Evolutionary conservation across 2,113 vertebrate genomes (phyloP).

Genomic region (Pelecanoides urinatrix): DNA sequence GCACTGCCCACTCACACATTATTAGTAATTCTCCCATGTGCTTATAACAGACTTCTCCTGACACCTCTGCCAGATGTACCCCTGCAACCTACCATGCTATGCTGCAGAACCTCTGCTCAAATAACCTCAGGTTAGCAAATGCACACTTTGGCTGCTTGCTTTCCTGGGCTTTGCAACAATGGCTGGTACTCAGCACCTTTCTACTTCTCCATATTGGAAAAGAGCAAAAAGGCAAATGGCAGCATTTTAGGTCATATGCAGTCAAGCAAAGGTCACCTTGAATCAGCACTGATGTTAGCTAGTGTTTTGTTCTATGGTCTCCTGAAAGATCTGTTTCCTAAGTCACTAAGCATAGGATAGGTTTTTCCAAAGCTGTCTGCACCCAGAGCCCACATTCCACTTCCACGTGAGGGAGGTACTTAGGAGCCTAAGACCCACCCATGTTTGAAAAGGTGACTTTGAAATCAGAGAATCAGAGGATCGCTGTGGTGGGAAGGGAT

Average conservation of each 20-base stretch:
- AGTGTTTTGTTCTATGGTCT: neutral
- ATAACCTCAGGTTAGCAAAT: neutral
- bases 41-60: neutral
- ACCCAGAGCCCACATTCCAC: neutral
- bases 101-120: neutral
- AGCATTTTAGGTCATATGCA: neutral
- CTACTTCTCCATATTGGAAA: neutral
- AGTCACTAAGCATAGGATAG: neutral
- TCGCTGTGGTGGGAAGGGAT: neutral
- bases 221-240: neutral
- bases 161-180: neutral
- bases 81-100: neutral
- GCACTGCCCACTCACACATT: neutral
- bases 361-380: neutral
- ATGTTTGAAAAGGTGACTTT: neutral
- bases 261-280: neutral
- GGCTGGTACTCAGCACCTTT: neutral
- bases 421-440: neutral
- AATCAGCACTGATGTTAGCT: neutral
- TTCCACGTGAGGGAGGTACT: neutral
- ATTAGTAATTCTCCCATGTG: neutral
- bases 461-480: neutral
- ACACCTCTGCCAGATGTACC: neutral
- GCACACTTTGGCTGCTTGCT: neutral
- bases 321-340: neutral